Base-by-base conservation (phyloP, 2,797 vertebrate genomes). In the Oreochromis mossambicus region DNA sequence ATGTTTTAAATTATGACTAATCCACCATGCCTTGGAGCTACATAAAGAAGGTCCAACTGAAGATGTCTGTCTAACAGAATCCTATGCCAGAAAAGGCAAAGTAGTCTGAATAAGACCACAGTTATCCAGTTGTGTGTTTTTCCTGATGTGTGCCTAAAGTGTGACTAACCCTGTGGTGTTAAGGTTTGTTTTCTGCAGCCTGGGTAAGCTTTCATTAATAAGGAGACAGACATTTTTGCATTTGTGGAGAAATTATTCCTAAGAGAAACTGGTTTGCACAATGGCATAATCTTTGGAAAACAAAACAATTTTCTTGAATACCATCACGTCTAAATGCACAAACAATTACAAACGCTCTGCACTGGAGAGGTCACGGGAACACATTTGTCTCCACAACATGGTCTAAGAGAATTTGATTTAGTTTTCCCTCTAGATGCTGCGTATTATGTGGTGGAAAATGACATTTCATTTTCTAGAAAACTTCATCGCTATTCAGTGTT, bases 1-100 rank as follows among this genome's bases (percentile, higher is more conserved):
- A 88, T 91, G 84, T 85, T 93, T 92, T 93, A 90, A 88, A 93
- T 91, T 90, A 87, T 80, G 81, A 77, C 82, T 87, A 91, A 88
- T 68, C 58, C 90, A 46, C 80, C 73, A 19, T 89, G 89, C 77
- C 83, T 85, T 41, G 46, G 56, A 85, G 86, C 89, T 83, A 70
- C 79, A 88, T 24, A 43, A 87, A 24, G 79, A 85, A 76, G 48
- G 75, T 83, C 80, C 80, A 89, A 77, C 56, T 14, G 21, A 21
- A 63, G 43, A 51, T 46, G 7, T 90, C 86, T 86, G 19, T 79
- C 75, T 56, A 75, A 86, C 81, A 58, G 7, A 26, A 11, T 81
- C 19, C 29, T 24, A 19, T 75, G 76, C 86, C 87, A 87, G 76
- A 86, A 84, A 66, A 91, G 83, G 82, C 56, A 83, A 86, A 86